A percentile compares a stretch with the other conserved stretches of the same genome.
Evolutionary conservation across 2,113 vertebrate species (phyloP).

Genomic region (Oreotrochilus melanogaster): DNA sequence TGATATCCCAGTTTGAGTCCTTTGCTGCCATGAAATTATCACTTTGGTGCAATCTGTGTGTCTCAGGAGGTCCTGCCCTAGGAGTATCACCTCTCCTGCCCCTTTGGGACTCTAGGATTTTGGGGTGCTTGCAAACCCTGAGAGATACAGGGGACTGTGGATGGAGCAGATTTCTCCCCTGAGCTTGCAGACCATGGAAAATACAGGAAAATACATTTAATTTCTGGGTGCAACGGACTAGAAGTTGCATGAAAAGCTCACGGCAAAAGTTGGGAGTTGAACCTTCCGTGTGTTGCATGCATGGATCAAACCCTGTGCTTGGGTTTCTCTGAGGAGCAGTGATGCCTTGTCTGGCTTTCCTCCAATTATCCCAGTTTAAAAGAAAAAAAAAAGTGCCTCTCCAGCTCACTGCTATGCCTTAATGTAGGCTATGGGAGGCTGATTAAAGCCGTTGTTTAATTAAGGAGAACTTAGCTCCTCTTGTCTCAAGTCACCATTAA

Average conservation of each 20-base stretch:
- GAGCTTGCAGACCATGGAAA: not conserved
- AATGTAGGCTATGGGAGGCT: conserved; percentile 51
- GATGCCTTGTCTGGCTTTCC: conserved; percentile 5
- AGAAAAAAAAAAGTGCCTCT: not conserved
- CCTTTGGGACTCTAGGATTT: not conserved
- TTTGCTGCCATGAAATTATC: not conserved
- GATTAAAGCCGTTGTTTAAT: conserved; percentile 77
- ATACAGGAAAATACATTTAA: not conserved
- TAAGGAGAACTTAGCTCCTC: conserved; percentile 66
- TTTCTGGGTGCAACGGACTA: not conserved
- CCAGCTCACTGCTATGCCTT: conserved; percentile 22
- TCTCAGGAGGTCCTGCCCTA: not conserved
- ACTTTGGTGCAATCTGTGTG: not conserved
- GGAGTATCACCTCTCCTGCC: not conserved
- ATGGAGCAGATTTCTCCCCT: not conserved
- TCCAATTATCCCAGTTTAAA: conserved; percentile 14
- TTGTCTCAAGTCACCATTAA: conserved; percentile 67
- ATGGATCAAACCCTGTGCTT: not conserved
- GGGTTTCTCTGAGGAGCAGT: not conserved
- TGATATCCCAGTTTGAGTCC: not conserved
- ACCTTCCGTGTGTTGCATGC: not conserved
- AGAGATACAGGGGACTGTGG: accelerated
- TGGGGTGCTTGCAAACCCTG: not conserved
- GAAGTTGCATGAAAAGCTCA: not conserved
- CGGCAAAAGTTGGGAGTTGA: not conserved